phyloP scores from a whole-genome alignment of 2,888 invertebrate species.

The Cybosia mesomella region DNA sequence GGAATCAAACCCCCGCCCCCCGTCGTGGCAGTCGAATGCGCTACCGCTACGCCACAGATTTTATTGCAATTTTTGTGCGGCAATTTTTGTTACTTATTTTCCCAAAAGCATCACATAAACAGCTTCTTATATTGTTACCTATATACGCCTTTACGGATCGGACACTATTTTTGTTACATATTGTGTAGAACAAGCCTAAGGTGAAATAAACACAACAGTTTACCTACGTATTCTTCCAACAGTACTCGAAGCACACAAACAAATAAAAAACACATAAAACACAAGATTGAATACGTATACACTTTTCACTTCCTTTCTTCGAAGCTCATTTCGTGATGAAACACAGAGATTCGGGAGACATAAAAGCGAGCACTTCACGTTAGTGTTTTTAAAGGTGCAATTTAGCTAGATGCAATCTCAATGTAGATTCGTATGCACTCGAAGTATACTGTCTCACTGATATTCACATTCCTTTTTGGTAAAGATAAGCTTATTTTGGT shows the following conservation, averaged over 20 bases:
- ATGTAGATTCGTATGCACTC: slow-evolving; percentile 6
- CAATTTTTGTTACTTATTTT: no score
- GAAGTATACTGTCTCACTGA: not conserved
- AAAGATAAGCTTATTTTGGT: not conserved
- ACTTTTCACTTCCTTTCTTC: slow-evolving; percentile 21
- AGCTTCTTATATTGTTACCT: no score
- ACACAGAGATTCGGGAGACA: slow-evolving; percentile 30
- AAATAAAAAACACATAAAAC: not conserved
- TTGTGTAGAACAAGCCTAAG: no score
- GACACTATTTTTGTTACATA: no score
- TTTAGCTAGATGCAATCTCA: not conserved
- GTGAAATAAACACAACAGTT: slow-evolving; percentile 13
- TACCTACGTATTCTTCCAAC: slow-evolving; percentile 9
- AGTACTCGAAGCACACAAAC: not conserved
- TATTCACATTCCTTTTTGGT: not conserved
- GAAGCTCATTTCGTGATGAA: slow-evolving; percentile 42
- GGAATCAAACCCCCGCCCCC: no score
- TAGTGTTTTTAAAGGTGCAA: slow-evolving; percentile 29
- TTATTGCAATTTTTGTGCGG: no score
- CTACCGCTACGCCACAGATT: no score
- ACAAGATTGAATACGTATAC: slow-evolving; percentile 14
- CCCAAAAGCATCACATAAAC: no score
- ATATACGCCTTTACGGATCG: no score
- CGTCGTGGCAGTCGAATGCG: no score
- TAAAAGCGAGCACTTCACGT: slow-evolving; percentile 42